Percentiles rank a stretch among this genome's conserved stretches.
phyloP scores from a whole-genome alignment of 2,888 invertebrate genomes.

The Rhaphigaster nebulosa region DNA sequence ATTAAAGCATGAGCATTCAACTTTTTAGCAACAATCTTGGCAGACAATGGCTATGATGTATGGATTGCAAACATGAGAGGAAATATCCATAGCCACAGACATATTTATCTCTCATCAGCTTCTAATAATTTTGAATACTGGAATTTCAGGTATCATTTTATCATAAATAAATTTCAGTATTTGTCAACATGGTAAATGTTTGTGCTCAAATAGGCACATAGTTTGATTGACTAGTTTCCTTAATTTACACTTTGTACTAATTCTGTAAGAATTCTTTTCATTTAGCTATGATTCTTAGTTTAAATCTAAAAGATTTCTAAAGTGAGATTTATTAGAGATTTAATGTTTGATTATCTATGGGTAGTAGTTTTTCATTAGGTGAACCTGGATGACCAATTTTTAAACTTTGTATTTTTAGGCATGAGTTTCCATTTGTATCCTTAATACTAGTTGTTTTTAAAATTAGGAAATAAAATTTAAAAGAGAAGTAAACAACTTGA shows the following conservation, averaged over 20 bases:
- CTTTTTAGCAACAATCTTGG: slow-evolving; percentile 66
- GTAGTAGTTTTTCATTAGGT: not conserved
- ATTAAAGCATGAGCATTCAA: not conserved
- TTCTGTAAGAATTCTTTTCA: too few species aligned
- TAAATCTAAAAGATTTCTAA: not conserved
- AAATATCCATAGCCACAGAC: slow-evolving; percentile 70
- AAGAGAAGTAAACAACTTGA: too few species aligned
- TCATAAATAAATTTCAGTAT: not conserved
- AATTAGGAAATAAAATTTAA: too few species aligned
- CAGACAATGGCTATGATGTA: slow-evolving; percentile 68
- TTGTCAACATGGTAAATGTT: not conserved
- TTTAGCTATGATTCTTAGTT: not conserved
- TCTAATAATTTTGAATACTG: slow-evolving; percentile 65
- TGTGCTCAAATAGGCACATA: not conserved
- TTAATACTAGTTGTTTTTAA: too few species aligned
- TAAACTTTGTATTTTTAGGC: too few species aligned
- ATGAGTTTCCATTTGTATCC: too few species aligned
- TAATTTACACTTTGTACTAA: not conserved
- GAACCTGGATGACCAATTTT: not conserved
- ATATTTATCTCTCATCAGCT: slow-evolving; percentile 67
- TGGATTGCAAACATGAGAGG: slow-evolving; percentile 74
- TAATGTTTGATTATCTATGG: not conserved
- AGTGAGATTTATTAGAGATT: too few species aligned
- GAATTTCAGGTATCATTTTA: slow-evolving; percentile 65
- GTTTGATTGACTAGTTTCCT: not conserved